A percentile compares a stretch with the other conserved stretches of the same genome.
Evolutionary conservation across 2,888 invertebrate genomes (phyloP).

Genomic region (Mesorhabditis sp.): DNA sequence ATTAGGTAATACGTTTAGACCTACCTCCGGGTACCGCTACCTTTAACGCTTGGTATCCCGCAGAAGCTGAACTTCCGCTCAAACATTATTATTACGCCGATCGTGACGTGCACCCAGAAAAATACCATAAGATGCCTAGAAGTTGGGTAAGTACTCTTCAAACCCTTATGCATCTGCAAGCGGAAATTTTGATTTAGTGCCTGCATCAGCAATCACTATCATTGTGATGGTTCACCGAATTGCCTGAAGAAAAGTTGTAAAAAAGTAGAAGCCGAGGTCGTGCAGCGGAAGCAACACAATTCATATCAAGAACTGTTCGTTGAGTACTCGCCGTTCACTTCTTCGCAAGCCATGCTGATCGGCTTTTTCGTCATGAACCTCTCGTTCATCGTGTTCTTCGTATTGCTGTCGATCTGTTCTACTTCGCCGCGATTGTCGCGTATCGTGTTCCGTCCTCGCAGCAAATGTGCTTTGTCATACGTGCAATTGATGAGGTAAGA

Average conservation of each 20-base stretch:
- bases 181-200: neutral
- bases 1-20: too few relatives aligned
- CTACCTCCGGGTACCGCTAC: too few relatives aligned
- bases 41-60: neutral
- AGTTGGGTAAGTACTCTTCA: too few relatives aligned
- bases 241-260: neutral
- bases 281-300: neutral
- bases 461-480: neutral
- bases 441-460: neutral
- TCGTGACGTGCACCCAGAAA: neutral
- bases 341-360: conserved; percentile 29
- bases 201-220: neutral
- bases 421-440: conserved; percentile 11
- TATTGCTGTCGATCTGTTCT: conserved; percentile 29
- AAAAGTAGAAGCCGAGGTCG: neutral
- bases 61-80: conserved; percentile 4
- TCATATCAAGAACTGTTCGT: neutral
- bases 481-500: too few relatives aligned
- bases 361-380: conserved; percentile 31
- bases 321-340: neutral
- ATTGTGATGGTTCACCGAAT: neutral
- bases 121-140: neutral
- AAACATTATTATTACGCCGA: neutral
- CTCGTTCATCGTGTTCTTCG: conserved; percentile 31
- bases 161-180: neutral